Percentiles rank a stretch among this genome's conserved stretches.
Evolutionary conservation across 2,888 invertebrate genomes (phyloP).

Genomic region (Chymomyza fuscimana): DNA sequence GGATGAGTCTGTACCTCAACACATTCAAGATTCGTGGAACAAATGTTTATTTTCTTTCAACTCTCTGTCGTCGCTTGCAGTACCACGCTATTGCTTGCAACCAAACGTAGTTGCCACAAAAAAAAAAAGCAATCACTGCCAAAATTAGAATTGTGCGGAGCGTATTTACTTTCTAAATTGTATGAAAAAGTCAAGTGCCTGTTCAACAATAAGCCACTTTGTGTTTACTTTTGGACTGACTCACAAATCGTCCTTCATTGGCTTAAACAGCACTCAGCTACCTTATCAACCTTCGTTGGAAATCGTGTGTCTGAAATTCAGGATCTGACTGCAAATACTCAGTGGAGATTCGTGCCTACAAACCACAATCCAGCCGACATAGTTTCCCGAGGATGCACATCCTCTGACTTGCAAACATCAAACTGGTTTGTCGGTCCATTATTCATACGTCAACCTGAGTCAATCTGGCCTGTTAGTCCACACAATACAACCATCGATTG

Average conservation of each 20-base stretch:
- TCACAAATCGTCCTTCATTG: slow-evolving; percentile 41
- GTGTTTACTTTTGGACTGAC: slow-evolving; percentile 32
- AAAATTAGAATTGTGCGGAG: slow-evolving; percentile 8
- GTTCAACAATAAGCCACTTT: background rate
- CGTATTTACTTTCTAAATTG: slow-evolving; percentile 5
- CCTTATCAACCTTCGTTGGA: slow-evolving; percentile 35
- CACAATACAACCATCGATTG: background rate
- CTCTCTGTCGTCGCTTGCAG: background rate
- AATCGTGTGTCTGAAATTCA: slow-evolving; percentile 39
- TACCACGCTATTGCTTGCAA: background rate
- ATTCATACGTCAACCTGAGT: slow-evolving; percentile 18
- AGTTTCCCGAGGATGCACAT: slow-evolving; percentile 27
- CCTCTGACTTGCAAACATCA: slow-evolving; percentile 15
- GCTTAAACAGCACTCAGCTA: slow-evolving; percentile 36
- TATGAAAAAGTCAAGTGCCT: background rate
- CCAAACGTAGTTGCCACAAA: background rate
- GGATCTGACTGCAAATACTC: slow-evolving; percentile 16
- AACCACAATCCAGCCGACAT: slow-evolving; percentile 33
- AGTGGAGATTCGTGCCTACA: slow-evolving; percentile 38
- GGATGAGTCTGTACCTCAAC: background rate
- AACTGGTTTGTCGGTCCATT: slow-evolving; percentile 15
- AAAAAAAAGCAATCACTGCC: slow-evolving; percentile 5
- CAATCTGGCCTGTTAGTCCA: slow-evolving; percentile 48
- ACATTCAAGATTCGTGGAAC: background rate
- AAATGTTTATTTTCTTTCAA: background rate